These are phyloP conservation scores for Campoplex nolae DNA, from an alignment of 2,888 invertebrate genomes.

Conservation along the genomic window DNA sequence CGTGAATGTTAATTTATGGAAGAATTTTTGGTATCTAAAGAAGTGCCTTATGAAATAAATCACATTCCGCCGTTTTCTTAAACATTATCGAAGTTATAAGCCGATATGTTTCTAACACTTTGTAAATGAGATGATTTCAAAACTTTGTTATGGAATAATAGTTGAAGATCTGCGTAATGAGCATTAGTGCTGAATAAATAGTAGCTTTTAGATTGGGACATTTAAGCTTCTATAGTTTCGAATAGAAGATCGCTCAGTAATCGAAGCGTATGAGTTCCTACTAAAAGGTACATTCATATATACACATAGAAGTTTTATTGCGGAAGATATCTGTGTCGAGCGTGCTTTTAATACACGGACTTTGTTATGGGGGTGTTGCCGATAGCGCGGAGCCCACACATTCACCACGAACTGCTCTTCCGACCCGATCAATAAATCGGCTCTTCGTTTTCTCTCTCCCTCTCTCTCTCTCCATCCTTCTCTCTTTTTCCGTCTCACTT, in stretches of 20 bases:
- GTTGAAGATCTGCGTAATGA: not conserved
- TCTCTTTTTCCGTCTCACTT: slow-evolving; percentile 64
- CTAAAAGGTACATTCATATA: not conserved
- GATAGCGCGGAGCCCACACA: slow-evolving; percentile 44
- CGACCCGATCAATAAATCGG: slow-evolving; percentile 62
- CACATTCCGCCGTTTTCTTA: not conserved
- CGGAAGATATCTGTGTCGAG: slow-evolving; percentile 8
- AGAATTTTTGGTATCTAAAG: not conserved
- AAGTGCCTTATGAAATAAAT: not conserved
- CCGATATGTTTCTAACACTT: not conserved
- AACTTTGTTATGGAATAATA: not conserved
- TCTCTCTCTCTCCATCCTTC: slow-evolving; percentile 70
- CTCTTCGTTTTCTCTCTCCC: slow-evolving; percentile 70
- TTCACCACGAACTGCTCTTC: slow-evolving; percentile 59
- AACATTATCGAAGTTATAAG: not conserved
- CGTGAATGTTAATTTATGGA: not conserved
- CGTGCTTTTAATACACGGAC: slow-evolving; percentile 47
- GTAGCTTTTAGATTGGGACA: not conserved
- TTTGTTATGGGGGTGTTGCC: slow-evolving; percentile 59
- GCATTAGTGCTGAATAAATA: not conserved
- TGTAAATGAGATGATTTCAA: not conserved
- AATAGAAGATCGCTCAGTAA: not conserved
- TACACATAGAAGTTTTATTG: slow-evolving; percentile 1
- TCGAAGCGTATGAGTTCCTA: not conserved
- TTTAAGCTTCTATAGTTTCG: not conserved